phyloP scores from a whole-genome alignment of 2,113 vertebrate species.

The Aspiorhynchus laticeps region DNA sequence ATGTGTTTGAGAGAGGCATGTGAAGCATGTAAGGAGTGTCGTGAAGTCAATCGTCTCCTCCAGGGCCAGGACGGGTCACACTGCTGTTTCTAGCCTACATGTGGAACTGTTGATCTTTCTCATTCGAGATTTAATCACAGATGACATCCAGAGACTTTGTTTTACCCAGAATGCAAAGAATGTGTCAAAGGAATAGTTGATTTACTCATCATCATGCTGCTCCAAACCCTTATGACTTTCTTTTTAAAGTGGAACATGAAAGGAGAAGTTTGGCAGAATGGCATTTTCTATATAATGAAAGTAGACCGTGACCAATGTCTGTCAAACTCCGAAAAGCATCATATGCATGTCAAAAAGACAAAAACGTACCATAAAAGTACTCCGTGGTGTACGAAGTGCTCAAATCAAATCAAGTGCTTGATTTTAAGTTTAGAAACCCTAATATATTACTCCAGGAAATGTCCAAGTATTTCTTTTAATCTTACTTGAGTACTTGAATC shows the following conservation, averaged over 20 bases:
- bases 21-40: conserved; percentile 39
- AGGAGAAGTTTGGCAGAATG: not conserved
- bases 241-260: not conserved
- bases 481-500: too few species aligned
- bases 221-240: not conserved
- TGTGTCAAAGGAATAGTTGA: not conserved
- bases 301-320: not conserved
- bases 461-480: too few species aligned
- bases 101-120: conserved; percentile 31
- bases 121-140: not conserved
- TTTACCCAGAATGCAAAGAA: not conserved
- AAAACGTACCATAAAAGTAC: not conserved
- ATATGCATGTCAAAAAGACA: not conserved
- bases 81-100: conserved; percentile 65
- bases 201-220: not conserved
- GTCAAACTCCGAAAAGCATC: not conserved
- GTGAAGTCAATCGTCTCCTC: conserved; percentile 25
- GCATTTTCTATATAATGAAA: not conserved
- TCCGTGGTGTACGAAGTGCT: not conserved
- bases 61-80: conserved; percentile 32
- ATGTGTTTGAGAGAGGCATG: conserved; percentile 4
- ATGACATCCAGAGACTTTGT: not conserved
- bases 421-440: not conserved
- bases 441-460: too few species aligned
- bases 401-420: not conserved